phyloP scores from a whole-genome alignment of 2,888 invertebrate species.

The Ramazzottius varieornatus region DNA sequence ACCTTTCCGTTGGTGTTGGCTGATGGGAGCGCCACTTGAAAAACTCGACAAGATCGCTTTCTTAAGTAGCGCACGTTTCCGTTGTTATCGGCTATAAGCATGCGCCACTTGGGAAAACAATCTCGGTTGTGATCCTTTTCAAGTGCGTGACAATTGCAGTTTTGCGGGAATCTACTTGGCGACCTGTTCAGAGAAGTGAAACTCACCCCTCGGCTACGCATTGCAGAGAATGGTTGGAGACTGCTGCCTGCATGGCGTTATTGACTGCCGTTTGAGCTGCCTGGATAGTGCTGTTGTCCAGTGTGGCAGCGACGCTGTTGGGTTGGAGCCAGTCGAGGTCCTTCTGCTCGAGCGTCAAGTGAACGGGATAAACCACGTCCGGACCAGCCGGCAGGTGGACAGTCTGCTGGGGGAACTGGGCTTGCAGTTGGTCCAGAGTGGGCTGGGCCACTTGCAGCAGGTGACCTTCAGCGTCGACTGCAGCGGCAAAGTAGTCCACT shows the following conservation, averaged over 20 bases:
- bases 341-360: not conserved
- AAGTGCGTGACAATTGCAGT: no score
- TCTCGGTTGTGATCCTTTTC: no score
- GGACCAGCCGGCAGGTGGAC: not conserved
- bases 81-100: no score
- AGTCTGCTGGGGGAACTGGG: not conserved
- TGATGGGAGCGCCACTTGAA: no score
- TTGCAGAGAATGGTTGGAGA: not conserved
- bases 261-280: not conserved
- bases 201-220: not conserved
- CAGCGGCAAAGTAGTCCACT: not conserved
- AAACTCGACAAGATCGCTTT: no score
- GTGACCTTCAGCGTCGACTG: not conserved
- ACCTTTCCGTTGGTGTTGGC: no score
- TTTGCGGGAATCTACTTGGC: no score
- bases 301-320: no score
- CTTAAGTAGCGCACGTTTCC: no score
- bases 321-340: not conserved
- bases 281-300: not conserved
- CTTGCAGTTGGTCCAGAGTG: not conserved
- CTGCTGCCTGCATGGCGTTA: not conserved
- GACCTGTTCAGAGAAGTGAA: no score
- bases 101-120: no score
- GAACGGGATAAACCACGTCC: not conserved
- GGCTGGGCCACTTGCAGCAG: not conserved